Conservation (phyloP, 2,888 invertebrate species). For the Agrochola circellaris region DNA sequence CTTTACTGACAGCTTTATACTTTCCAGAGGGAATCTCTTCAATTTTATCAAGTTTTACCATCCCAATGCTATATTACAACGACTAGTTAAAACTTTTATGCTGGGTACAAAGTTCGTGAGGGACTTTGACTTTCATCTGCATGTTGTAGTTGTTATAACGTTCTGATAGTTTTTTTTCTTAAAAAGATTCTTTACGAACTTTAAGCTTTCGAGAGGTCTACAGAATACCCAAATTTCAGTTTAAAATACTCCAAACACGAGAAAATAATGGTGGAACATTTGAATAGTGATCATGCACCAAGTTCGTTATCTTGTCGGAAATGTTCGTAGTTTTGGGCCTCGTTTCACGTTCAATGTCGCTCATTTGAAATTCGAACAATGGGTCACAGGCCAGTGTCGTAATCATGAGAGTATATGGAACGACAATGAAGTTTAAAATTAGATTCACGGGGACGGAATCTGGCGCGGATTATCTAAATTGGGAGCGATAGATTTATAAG, state of each 20-base stretch:
- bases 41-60: slow-evolving; percentile 50
- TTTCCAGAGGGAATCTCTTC: slow-evolving; percentile 51
- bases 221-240: slow-evolving; percentile 50
- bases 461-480: slow-evolving; percentile 57
- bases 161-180: slow-evolving; percentile 53
- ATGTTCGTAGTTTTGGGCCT: slow-evolving; percentile 55
- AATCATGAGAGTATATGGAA: slow-evolving; percentile 53
- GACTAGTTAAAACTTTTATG: slow-evolving; percentile 62
- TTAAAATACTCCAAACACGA: slow-evolving; percentile 42
- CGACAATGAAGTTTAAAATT: slow-evolving; percentile 50
- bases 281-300: slow-evolving; percentile 58
- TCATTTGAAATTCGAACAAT: slow-evolving; percentile 59
- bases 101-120: slow-evolving; percentile 55
- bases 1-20: slow-evolving; percentile 24
- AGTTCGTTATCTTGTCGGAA: slow-evolving; percentile 61
- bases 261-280: slow-evolving; percentile 50
- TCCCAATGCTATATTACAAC: slow-evolving; percentile 44
- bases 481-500: slow-evolving; percentile 59
- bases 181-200: slow-evolving; percentile 46
- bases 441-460: slow-evolving; percentile 49
- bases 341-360: slow-evolving; percentile 54
- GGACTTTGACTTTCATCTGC: slow-evolving; percentile 58
- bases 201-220: slow-evolving; percentile 35
- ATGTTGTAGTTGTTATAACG: slow-evolving; percentile 56
- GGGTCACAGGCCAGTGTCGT: slow-evolving; percentile 56